Conservation (phyloP, 2,113 vertebrate species). For the Chloebia gouldiae region DNA sequence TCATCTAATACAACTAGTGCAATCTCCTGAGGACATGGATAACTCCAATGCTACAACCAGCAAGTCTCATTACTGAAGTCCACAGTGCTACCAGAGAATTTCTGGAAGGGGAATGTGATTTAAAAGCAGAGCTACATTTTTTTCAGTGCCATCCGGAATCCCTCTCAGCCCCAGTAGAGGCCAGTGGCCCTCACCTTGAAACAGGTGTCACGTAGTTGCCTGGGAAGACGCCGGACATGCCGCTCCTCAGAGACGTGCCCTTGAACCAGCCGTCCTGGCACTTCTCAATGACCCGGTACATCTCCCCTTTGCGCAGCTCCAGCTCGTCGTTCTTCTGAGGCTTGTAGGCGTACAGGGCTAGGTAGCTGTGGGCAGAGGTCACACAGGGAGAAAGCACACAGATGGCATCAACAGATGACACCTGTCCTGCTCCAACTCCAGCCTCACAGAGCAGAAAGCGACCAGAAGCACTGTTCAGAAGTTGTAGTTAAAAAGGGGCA, state of each 20-base stretch:
- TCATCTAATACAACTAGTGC: background rate
- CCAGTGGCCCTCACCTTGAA: slow-evolving; percentile 82
- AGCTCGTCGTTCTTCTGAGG: slow-evolving; percentile 97
- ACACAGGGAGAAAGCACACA: background rate
- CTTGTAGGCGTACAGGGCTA: slow-evolving; percentile 96
- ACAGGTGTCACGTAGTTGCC: slow-evolving; percentile 97
- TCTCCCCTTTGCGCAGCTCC: slow-evolving; percentile 95
- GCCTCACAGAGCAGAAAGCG: background rate
- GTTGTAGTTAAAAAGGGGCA: background rate
- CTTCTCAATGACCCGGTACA: slow-evolving; percentile 97
- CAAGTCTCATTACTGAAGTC: background rate
- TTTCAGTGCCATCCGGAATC: background rate
- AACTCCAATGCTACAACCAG: background rate
- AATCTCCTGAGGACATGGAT: background rate
- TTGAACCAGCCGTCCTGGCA: slow-evolving; percentile 99
- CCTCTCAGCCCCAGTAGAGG: background rate
- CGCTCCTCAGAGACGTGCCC: slow-evolving; percentile 89
- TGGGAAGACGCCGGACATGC: slow-evolving; percentile 92
- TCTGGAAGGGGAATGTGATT: background rate
- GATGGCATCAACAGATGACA: background rate
- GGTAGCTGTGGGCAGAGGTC: slow-evolving; percentile 71
- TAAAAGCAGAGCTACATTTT: background rate
- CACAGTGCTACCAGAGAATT: background rate
- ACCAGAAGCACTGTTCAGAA: background rate
- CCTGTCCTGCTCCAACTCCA: background rate